phyloP scores from a whole-genome alignment of 2,888 invertebrate genomes.

The Pomacea canaliculata region DNA sequence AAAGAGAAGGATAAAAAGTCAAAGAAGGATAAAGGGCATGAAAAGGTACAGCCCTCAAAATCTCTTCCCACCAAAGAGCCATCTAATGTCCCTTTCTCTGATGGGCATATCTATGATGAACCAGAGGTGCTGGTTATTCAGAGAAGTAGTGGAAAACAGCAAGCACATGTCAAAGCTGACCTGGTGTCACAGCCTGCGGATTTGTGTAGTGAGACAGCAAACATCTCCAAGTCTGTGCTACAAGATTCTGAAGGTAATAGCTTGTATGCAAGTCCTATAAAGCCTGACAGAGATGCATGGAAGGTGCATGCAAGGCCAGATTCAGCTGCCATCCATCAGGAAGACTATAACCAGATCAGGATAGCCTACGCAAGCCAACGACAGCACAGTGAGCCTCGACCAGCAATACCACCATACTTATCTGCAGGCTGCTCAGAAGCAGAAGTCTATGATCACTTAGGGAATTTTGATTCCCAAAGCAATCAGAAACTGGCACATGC shows the following conservation, averaged over 20 bases:
- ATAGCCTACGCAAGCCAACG: not conserved
- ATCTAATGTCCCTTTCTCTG: not conserved
- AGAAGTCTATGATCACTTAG: constrained; percentile 21
- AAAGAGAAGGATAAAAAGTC: constrained; percentile 18
- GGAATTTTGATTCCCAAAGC: not conserved
- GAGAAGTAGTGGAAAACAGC: not conserved
- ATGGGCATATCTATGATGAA: constrained; percentile 28
- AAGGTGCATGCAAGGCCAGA: constrained; percentile 35
- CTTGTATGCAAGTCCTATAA: constrained; percentile 35
- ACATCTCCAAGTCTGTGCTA: not conserved
- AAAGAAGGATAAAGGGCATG: constrained; percentile 12
- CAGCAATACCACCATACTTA: not conserved
- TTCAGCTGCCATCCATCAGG: constrained; percentile 31
- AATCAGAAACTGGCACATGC: not conserved
- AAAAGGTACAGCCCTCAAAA: constrained; percentile 1
- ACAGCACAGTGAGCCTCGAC: not conserved
- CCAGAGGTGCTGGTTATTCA: constrained; percentile 7
- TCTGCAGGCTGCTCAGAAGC: not conserved
- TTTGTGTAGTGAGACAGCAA: constrained; percentile 19
- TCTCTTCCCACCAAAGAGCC: not conserved
- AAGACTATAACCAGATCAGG: constrained; percentile 36
- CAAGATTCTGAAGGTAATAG: not conserved
- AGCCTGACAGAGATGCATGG: constrained; percentile 40
- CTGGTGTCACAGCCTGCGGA: not conserved
- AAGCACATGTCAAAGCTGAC: not conserved